phyloP scores from a whole-genome alignment of 2,888 invertebrate genomes.

The Orthosia gothica region DNA sequence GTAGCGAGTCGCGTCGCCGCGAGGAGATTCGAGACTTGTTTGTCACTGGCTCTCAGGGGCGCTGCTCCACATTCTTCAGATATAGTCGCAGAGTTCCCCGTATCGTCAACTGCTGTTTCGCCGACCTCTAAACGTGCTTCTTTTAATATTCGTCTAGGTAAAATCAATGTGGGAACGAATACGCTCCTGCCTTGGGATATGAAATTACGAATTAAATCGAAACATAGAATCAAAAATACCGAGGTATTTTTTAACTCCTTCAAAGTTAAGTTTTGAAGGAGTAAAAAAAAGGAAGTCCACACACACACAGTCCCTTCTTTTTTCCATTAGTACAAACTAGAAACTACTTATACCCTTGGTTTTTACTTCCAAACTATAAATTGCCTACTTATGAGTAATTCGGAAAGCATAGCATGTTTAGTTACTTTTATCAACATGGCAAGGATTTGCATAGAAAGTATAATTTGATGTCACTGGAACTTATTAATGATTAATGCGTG shows the following conservation, averaged over 20 bases:
- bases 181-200: neutral
- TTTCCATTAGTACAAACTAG: no score
- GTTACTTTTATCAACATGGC: no score
- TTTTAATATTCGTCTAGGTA: neutral
- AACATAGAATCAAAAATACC: no score
- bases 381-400: neutral
- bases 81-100: neutral
- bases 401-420: neutral
- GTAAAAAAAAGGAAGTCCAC: no score
- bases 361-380: neutral
- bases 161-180: neutral
- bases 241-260: no score
- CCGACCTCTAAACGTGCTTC: neutral
- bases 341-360: neutral
- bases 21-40: slow-evolving; percentile 31
- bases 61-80: slow-evolving; percentile 27
- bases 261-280: no score
- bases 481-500: no score
- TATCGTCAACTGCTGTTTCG: neutral
- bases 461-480: no score
- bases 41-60: slow-evolving; percentile 35
- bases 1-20: slow-evolving; percentile 35
- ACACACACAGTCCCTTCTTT: no score
- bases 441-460: no score
- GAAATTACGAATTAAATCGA: neutral